Evolutionary conservation across 1,140 invertebrate species (phyloP), one percentile per base, ranked within the genome.

Genomic region (Papilio machaon): DNA sequence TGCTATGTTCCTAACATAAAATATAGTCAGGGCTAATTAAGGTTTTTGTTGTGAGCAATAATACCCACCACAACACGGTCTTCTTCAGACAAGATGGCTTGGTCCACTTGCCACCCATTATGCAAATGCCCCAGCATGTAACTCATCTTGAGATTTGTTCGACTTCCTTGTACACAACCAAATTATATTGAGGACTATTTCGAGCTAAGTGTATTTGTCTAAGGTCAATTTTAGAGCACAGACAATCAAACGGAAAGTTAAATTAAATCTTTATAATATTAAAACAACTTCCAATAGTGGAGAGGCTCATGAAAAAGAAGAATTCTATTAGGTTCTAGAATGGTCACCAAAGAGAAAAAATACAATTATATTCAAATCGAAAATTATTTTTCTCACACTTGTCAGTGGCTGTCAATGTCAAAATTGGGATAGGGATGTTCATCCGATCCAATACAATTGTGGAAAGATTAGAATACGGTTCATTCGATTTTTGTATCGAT

Each of bases 21-120:
- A 43, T 43, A 7, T 4, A 43, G 38, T 43, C 23, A 30, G 23
- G 23, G 23, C 38, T 43, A 43, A 17, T n/a, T 54, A 54, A 54
- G 2, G 52, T 54, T 6, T 17, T 19, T 60, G 58, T 67, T 15
- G 23, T 35, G 5, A 15, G 60, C 64, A 17, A 76, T 15, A 35
- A 70, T 73, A 87, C 90, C 89, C 95, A 98, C 98, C 79, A 99
- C 99, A 79, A 99, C 98, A 85, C 99, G 95, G 92, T 99, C 99
- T 95, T 99, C 99, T 95, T 99, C 99, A 0, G 98, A 99, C 23
- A 99, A 95, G 94, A 99, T 99, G 10, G 99, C 99, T 95, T 99
- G 99, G 91, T 99, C 99, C 0, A 99, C 99, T 95, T 99, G 99
- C 99, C 99, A 99, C 6, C 99, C 99, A 96, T 99, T 99, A 95